Evolutionary conservation across 2,797 vertebrate species (phyloP).

Genomic region (Myoxocephalus aenaeus): DNA sequence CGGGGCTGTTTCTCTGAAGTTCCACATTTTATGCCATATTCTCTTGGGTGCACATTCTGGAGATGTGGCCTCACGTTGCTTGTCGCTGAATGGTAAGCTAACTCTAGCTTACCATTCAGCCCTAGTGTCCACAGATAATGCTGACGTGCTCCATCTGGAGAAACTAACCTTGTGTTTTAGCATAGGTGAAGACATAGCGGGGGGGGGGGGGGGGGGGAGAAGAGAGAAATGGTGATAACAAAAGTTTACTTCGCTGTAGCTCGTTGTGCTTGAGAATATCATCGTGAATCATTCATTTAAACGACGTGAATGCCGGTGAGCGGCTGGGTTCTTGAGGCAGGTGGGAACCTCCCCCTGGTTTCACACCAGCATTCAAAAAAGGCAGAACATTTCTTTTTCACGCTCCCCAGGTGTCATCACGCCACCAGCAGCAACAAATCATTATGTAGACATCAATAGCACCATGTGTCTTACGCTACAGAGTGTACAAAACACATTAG

Average conservation of each 20-base stretch:
- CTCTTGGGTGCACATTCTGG: too few species aligned
- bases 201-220: too few species aligned
- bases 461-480: neutral
- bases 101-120: too few species aligned
- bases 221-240: neutral
- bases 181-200: neutral
- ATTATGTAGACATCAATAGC: conserved; percentile 32
- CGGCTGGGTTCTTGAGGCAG: conserved; percentile 20
- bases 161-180: conserved; percentile 9
- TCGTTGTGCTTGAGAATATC: conserved; percentile 44
- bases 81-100: too few species aligned
- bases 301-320: conserved; percentile 13
- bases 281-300: conserved; percentile 56
- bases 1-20: too few species aligned
- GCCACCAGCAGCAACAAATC: conserved; percentile 43
- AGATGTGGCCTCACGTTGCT: too few species aligned
- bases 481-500: conserved; percentile 17
- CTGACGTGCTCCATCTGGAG: neutral
- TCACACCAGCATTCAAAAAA: conserved; percentile 17
- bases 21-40: too few species aligned
- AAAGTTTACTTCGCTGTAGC: conserved; percentile 31
- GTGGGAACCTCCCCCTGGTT: conserved; percentile 21
- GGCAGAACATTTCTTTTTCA: conserved; percentile 23
- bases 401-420: conserved; percentile 21
- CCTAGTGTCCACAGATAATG: conserved; percentile 3